Percentiles rank a stretch among this genome's conserved stretches.
These are phyloP conservation scores for Spisula subtruncata DNA, from an alignment of 2,888 invertebrate genomes.

Conservation along the genomic window DNA sequence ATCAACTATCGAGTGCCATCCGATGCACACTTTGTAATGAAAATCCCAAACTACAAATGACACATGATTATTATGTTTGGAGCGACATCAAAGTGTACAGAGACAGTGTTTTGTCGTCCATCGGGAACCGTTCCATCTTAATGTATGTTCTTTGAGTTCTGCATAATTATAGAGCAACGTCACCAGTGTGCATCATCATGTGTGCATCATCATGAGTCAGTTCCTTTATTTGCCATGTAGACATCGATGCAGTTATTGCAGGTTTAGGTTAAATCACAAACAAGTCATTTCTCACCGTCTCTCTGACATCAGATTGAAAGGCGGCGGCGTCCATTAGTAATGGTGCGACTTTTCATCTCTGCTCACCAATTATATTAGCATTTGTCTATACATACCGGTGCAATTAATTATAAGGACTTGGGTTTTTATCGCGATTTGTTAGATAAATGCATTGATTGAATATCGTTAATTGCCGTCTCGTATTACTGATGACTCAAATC, in stretches of 20 bases:
- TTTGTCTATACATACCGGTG: background rate
- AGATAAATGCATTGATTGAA: background rate
- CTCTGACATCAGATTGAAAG: background rate
- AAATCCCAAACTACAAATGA: too few relatives aligned
- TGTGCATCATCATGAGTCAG: background rate
- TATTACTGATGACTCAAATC: conserved; percentile 11
- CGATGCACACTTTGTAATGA: too few relatives aligned
- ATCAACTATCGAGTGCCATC: too few relatives aligned
- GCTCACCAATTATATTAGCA: background rate
- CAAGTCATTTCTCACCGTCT: background rate
- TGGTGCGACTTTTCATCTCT: background rate
- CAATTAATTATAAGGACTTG: background rate
- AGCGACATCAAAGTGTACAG: background rate
- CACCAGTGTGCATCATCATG: too few relatives aligned
- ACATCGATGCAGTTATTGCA: background rate
- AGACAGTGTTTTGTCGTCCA: background rate
- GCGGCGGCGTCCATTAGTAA: background rate
- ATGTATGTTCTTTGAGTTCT: background rate
- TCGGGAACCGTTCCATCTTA: background rate
- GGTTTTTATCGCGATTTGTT: background rate
- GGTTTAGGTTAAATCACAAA: background rate
- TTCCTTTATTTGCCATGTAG: background rate
- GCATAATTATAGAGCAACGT: too few relatives aligned
- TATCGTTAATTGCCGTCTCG: background rate
- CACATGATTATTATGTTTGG: too few relatives aligned